Evolutionary conservation across 2,113 vertebrate species (phyloP).

Genomic region (Rhadina sibilatrix): DNA sequence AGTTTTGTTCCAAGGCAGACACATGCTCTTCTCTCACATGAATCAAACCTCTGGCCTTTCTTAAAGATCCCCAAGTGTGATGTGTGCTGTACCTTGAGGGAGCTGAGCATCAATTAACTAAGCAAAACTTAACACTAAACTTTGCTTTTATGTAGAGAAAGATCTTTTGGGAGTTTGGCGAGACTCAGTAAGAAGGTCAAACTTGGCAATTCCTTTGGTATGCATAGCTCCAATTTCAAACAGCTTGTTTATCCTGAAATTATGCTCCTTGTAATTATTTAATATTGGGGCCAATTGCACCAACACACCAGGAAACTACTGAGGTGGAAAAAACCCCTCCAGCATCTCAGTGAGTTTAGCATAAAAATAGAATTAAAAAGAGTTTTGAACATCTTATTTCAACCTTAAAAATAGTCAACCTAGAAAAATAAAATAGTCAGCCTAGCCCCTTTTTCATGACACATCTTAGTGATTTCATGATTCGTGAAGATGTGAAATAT

Average conservation of each 20-base stretch:
- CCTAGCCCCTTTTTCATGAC: neutral
- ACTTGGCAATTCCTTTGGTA: conserved; percentile 17
- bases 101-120: neutral
- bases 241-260: conserved; percentile 24
- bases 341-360: neutral
- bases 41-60: neutral
- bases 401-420: neutral
- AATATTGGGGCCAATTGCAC: neutral
- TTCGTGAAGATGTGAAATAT: neutral
- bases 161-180: neutral
- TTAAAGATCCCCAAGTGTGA: neutral
- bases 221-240: conserved; percentile 24
- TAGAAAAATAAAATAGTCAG: neutral
- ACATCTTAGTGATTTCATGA: neutral
- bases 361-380: conserved; percentile 1
- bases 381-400: neutral
- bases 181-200: conserved; percentile 15
- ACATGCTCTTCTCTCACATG: neutral
- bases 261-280: conserved; percentile 51
- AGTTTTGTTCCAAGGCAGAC: neutral
- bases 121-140: neutral
- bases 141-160: neutral
- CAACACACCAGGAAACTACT: conserved; percentile 10
- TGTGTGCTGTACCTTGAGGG: neutral
- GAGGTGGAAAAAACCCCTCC: neutral